Percentiles rank a stretch among this genome's conserved stretches.
These are phyloP conservation scores for Druceiella hillmani DNA, from an alignment of 2,888 invertebrate species.

Conservation along the genomic window DNA sequence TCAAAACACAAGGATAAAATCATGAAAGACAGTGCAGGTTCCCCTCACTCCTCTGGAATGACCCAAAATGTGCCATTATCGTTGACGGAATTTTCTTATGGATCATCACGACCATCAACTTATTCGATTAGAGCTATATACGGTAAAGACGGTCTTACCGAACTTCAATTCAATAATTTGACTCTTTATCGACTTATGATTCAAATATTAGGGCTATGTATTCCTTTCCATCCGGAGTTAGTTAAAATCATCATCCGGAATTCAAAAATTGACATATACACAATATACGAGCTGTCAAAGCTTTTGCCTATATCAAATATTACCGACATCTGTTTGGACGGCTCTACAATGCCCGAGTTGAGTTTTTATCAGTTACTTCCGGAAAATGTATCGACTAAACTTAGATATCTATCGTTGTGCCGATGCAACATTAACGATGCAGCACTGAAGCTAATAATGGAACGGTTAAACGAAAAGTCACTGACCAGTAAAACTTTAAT, in stretches of 20 bases:
- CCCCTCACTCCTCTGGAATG: too few relatives aligned
- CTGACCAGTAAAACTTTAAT: conserved; percentile 26
- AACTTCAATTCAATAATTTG: too few relatives aligned
- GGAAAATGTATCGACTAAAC: conserved; percentile 25
- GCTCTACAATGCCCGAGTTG: conserved; percentile 27
- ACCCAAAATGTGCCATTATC: too few relatives aligned
- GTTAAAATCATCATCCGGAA: conserved; percentile 28
- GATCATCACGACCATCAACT: too few relatives aligned
- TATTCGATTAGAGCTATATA: too few relatives aligned
- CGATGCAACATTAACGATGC: conserved; percentile 31
- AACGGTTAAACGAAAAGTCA: conserved; percentile 23
- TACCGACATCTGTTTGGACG: conserved; percentile 33
- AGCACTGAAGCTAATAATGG: conserved; percentile 27
- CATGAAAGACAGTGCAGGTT: too few relatives aligned
- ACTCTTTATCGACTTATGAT: too few relatives aligned
- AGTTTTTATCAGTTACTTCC: conserved; percentile 31
- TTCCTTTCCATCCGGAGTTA: conserved; percentile 31
- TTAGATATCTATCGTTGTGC: conserved; percentile 32
- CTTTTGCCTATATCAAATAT: conserved; percentile 31
- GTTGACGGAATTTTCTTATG: too few relatives aligned
- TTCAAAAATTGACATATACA: conserved; percentile 22
- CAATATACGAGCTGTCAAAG: conserved; percentile 29
- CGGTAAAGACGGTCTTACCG: conserved; percentile 23
- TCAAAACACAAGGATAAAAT: too few relatives aligned
- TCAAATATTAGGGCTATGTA: conserved; percentile 28